Base-by-base conservation (phyloP, 2,888 invertebrate species). In the Abscondita cerata region DNA sequence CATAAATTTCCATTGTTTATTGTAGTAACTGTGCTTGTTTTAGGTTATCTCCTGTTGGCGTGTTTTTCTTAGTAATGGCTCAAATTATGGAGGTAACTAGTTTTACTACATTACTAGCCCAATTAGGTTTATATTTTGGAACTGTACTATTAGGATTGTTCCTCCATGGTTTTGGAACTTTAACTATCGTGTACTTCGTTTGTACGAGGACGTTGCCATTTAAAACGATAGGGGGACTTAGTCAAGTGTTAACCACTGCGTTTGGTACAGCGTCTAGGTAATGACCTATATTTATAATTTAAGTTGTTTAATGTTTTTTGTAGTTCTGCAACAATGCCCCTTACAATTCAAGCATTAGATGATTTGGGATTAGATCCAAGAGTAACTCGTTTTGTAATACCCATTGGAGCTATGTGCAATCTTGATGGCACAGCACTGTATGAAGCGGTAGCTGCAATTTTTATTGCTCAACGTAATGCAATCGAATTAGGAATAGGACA, bases 401-500 rank as follows among this genome's bases (percentile, higher is more conserved):
- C 98, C 16, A 94, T 98, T 66, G 98, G 98, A 8, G 96, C 98
- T 16, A 97, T 98, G 40, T 96, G 98, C 80, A 98, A 98, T 83
- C 97, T 97, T 96, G 97, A 97, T 78, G 95, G 95, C 11, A 97
- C 97, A 0, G 98, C 98, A 1, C 84, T 99, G 20, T 99, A 99
- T 77, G 98, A 99, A 80, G 97, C 98, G 0, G 95, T 98, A 4
- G 98, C 98, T 0, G 98, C 98, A 16, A 91, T 98, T 70, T 99
- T 98, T 77, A 98, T 99, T 66, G 95, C 98, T 12, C 98, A 99
- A 82, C 87, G 95, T 68, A 87, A 94, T 75, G 88, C 89, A 70
- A 86, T 95, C 60, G 84, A 89, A 36, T 88, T 97, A 81, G 89
- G 91, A 11, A 88, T 96, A 67, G 94, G 95, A 16, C 90, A 93